phyloP scores from a whole-genome alignment of 2,113 vertebrate species.

The Atlantisia rogersi region DNA sequence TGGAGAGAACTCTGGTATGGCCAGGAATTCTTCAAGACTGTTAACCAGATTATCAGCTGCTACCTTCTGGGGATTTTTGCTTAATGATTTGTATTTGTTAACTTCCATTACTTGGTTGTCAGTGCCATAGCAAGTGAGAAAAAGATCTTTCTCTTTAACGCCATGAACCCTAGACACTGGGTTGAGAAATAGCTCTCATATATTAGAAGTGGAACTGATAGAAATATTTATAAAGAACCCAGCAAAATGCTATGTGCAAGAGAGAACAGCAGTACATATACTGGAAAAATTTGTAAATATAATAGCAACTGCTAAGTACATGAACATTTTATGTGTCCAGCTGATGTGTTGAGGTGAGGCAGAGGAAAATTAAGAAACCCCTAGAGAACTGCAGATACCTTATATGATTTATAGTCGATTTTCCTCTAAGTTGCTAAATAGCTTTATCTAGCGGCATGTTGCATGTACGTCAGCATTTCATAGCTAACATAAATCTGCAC shows the following conservation, averaged over 20 bases:
- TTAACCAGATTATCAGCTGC: not conserved
- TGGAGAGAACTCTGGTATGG: not conserved
- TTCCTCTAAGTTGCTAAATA: conserved; percentile 10
- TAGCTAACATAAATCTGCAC: not conserved
- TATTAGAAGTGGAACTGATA: not conserved
- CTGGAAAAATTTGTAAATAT: not conserved
- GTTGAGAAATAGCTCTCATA: conserved; percentile 1
- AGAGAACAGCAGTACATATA: not conserved
- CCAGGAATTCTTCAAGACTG: not conserved
- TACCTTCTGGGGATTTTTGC: not conserved
- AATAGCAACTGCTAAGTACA: not conserved
- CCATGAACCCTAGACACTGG: not conserved
- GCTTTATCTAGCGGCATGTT: not conserved
- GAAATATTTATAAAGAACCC: not conserved
- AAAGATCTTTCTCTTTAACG: not conserved
- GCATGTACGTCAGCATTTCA: not conserved
- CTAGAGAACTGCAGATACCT: not conserved
- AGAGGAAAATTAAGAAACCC: not conserved
- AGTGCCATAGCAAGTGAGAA: not conserved
- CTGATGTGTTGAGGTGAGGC: not conserved
- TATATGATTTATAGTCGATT: conserved; percentile 9
- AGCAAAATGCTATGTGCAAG: not conserved
- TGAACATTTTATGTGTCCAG: not conserved
- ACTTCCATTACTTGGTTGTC: conserved; percentile 2
- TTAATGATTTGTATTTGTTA: conserved; percentile 27